Conservation (phyloP, 2,888 invertebrate species). For the Drosophila borealis region DNA sequence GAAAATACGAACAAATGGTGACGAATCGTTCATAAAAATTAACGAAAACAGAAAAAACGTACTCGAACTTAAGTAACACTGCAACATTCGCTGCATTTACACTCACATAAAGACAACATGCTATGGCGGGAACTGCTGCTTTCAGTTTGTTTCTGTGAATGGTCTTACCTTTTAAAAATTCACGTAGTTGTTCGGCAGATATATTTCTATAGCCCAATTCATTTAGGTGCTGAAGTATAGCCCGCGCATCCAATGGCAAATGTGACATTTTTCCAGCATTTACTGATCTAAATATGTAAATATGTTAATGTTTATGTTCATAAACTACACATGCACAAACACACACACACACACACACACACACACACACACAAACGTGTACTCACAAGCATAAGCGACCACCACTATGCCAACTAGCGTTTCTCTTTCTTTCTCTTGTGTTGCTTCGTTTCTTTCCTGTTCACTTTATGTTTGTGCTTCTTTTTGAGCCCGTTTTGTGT, state of each 20-base stretch:
- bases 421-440: conserved; percentile 67
- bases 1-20: conserved; percentile 59
- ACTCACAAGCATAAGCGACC: conserved; percentile 29
- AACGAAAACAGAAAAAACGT: conserved; percentile 52
- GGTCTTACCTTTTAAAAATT: conserved; percentile 90
- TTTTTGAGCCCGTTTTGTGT: conserved; percentile 60
- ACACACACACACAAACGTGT: conserved; percentile 29
- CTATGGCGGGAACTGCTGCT: conserved; percentile 65
- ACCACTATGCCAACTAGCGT: conserved; percentile 50
- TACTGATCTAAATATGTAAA: conserved; percentile 42
- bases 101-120: conserved; percentile 16
- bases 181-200: conserved; percentile 90
- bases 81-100: conserved; percentile 47
- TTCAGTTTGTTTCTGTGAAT: conserved; percentile 18
- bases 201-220: conserved; percentile 91
- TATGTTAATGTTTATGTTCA: conserved; percentile 49
- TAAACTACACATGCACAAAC: conserved; percentile 9
- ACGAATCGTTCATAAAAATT: conserved; percentile 64
- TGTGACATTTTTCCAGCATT: conserved; percentile 83
- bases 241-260: conserved; percentile 88
- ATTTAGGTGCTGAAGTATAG: conserved; percentile 90
- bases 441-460: conserved; percentile 65
- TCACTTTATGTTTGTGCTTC: conserved; percentile 54
- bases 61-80: conserved; percentile 40
- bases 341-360: conserved; percentile 26